phyloP scores from a whole-genome alignment of 2,888 invertebrate genomes.

The Eilema caniola region DNA sequence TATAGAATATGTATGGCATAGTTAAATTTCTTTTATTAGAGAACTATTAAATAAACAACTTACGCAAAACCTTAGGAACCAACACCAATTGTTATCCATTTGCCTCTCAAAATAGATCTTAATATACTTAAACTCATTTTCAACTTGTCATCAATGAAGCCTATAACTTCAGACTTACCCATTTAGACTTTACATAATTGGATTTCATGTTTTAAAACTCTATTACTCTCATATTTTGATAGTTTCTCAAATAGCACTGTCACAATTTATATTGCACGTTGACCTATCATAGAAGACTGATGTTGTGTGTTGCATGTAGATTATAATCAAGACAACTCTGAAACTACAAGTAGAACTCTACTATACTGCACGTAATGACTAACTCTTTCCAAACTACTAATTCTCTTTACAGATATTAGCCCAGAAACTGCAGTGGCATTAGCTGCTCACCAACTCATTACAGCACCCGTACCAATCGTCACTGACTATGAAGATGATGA shows the following conservation, averaged over 20 bases:
- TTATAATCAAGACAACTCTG: neutral
- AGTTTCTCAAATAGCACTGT: neutral
- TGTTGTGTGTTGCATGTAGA: conserved; percentile 6
- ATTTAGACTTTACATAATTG: neutral
- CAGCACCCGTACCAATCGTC: conserved; percentile 77
- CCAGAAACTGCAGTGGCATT: conserved; percentile 81
- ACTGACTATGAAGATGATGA: conserved; percentile 71
- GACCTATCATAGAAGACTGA: neutral
- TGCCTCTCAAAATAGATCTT: neutral
- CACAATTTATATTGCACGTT: neutral
- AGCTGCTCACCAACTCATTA: conserved; percentile 80
- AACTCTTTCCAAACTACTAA: conserved; percentile 24
- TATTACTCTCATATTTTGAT: neutral
- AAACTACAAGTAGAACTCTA: conserved; percentile 1
- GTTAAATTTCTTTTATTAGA: neutral
- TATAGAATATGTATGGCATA: neutral
- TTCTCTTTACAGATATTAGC: conserved; percentile 65
- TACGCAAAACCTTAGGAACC: neutral
- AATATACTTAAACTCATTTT: neutral
- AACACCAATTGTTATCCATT: neutral
- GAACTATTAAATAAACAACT: neutral
- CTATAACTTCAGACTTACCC: neutral
- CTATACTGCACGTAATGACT: conserved; percentile 18
- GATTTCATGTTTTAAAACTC: neutral
- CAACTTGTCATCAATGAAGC: neutral